Evolutionary conservation across 2,888 invertebrate genomes (phyloP), one percentile per base, ranked within the genome.

Genomic region (Melikaiella ostensackeni): DNA sequence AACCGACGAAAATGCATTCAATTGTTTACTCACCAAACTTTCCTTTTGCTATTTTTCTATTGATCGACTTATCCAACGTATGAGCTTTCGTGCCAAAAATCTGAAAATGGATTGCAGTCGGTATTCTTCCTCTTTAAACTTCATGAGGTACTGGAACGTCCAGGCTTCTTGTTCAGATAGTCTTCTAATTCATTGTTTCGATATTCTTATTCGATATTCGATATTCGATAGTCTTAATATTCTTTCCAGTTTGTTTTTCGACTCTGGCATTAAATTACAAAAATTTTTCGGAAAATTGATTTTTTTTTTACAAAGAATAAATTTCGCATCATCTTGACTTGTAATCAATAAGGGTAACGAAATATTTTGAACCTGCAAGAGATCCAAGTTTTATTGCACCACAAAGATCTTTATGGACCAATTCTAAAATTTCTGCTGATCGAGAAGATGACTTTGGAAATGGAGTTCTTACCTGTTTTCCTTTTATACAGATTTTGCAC

Each of bases 371-470:
- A 27, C 82, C 77, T 24, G 82, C 82, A 21, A 73, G 70, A 6
- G 84, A 86, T 24, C 64, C 27, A 3, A 75, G 62, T 21, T 82
- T 57, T 79, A 84, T 84, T 0, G 84, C 86, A 2, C 86, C 86
- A 61, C 84, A 84, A 2, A 87, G 79, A 75, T 85, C 86, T 0
- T 83, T 80, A 42, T 87, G 86, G 2, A 88, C 76, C n/a, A 86
- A 78, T 13, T 86, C 84, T 42, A 84, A 33, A 19, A 35, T 42
- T 16, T 24, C 50, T 7, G 78, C 55, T 2, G 19, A 46, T 57
- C 75, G 46, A 19, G 46, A 33, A 0, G 74, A 38, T 46, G 59
- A 27, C n/a, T 63, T 74, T 19, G 79, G 66, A 24, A 81, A 79
- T 6, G 76, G 42, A 1, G 33, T 27, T 30, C 73, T 16, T 4